Evolutionary conservation across 2,113 vertebrate species (phyloP), one percentile per base, ranked within the genome.

Genomic region (Gadus chalcogrammus): DNA sequence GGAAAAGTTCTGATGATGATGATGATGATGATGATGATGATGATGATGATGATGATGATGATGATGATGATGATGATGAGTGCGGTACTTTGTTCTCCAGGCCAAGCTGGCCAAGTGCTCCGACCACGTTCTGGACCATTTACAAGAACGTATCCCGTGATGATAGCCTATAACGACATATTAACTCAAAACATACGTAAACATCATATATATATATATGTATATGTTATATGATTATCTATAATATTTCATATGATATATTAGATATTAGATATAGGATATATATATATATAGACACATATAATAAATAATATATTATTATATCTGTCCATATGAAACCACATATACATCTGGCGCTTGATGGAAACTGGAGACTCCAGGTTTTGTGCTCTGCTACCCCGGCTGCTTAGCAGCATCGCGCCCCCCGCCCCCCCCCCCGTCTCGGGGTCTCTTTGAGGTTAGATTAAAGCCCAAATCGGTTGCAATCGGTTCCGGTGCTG

Each of bases 341-440:
- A 58, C 62, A 72, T 74, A 78, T 65, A 77, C 78, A 80, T 78
- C 79, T 84, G 78, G 68, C 77, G n/a, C 72, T 68, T 81, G 70
- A 55, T 42, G 66, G 71, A 71, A 79, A 81, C 76, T 15, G 55
- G 72, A 82, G 73, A 68, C 58, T 28, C 3, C 60, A 62, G 77
- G 71, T 77, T 18, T 75, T 64, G 63, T 60, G 69, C n/a, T 0
- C 61, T 75, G 73, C 66, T 75, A 83, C 76, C 79, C 68, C 69
- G 73, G 70, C 66, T 67, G 73, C 69, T 35, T 6, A 4, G 31
- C 31, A 35, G 76, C 78, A 63, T 81, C 78, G 72, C 63, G 16
- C 20, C 20, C 20, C 22, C 69, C 38, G 65, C 69, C 69, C 70
- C 75, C 59, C 24, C 73, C 75, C 59, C 24, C 73, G 66, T 31